Conservation (phyloP, 1,140 invertebrate genomes). For the Macrosteles quadrilineatus region DNA sequence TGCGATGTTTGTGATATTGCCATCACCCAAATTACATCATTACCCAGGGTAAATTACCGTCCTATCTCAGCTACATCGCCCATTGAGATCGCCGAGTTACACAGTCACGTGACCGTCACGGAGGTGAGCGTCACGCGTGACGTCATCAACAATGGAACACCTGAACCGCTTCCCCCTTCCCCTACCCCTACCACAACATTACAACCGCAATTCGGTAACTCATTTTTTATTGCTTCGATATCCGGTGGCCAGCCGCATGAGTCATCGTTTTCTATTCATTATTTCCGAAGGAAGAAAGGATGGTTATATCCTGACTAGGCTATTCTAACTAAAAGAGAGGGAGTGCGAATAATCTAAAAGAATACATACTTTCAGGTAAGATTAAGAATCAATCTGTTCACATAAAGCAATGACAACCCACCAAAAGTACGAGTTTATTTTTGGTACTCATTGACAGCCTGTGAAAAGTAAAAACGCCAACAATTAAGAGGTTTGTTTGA, state of each 20-base stretch:
- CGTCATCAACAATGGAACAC: slow-evolving; percentile 12
- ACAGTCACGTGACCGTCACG: neutral
- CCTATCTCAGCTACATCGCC: neutral
- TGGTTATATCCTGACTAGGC: neutral
- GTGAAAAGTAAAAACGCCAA: too few species aligned
- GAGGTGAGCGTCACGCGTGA: neutral
- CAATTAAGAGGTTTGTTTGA: too few species aligned
- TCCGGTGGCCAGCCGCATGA: neutral
- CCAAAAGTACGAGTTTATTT: too few species aligned
- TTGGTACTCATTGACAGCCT: too few species aligned
- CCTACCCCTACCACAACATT: neutral
- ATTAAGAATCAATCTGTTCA: neutral
- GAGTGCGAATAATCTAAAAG: neutral
- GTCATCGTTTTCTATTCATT: neutral
- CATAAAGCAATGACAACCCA: too few species aligned
- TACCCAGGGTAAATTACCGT: neutral
- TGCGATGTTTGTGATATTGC: neutral
- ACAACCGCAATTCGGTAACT: slow-evolving; percentile 10
- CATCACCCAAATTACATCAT: neutral
- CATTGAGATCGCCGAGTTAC: neutral
- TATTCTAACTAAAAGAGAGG: neutral
- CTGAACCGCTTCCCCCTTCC: neutral
- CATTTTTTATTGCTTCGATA: slow-evolving; percentile 12
- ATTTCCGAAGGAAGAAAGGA: neutral
- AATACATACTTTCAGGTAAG: neutral